Evolutionary conservation across 2,113 vertebrate genomes (phyloP).

Genomic region (Piaya cayana): DNA sequence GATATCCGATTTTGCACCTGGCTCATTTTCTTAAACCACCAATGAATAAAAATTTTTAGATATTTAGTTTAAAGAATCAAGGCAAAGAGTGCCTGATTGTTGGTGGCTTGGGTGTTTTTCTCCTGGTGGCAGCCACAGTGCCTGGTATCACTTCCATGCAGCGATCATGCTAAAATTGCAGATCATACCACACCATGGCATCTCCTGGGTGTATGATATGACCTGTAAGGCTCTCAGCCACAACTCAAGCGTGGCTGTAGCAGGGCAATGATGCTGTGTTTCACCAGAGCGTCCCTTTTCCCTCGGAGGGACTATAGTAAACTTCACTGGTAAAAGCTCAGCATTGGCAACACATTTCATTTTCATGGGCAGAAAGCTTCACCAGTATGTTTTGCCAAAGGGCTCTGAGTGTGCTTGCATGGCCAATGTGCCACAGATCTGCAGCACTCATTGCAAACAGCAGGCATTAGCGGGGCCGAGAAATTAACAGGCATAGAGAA

Average conservation of each 20-base stretch:
- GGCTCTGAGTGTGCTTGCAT: rapidly evolving
- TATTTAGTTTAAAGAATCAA: neutral
- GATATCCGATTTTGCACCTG: neutral
- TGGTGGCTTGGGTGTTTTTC: neutral
- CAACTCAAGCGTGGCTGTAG: neutral
- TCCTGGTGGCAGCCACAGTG: neutral
- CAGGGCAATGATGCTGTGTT: rapidly evolving
- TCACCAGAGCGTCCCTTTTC: neutral
- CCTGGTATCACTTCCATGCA: neutral
- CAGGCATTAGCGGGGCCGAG: neutral
- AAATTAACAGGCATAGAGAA: neutral
- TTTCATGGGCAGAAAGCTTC: neutral
- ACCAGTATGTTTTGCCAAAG: rapidly evolving
- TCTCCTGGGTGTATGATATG: neutral
- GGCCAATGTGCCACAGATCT: rapidly evolving
- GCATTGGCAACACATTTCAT: rapidly evolving
- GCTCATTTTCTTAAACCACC: neutral
- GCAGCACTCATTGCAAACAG: neutral
- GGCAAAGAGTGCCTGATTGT: neutral
- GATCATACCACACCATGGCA: rapidly evolving
- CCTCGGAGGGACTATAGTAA: neutral
- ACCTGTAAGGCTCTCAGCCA: neutral
- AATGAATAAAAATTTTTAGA: neutral
- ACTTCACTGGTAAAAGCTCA: neutral
- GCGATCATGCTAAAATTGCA: neutral